Base-by-base conservation (phyloP, 2,113 vertebrate species). In the Phyllopteryx taeniolatus region DNA sequence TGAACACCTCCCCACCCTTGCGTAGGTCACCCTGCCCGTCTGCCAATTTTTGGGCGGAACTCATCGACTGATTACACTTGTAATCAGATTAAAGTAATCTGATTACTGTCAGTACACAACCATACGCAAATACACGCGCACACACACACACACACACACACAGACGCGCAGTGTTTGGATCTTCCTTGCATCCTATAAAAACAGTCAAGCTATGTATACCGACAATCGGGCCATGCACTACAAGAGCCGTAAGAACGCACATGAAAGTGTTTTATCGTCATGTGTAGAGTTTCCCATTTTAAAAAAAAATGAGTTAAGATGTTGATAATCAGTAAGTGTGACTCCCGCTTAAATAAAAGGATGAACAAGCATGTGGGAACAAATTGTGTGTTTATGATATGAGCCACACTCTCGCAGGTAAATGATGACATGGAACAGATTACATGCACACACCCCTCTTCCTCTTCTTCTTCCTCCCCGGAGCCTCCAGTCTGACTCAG, bases 401-500 rank as follows among this genome's bases (percentile, higher is more conserved):
- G 49, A 53, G n/a, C 9, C 11, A 9, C n/a, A 57, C 54, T 57
- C 54, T 9, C 8, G 17, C 71, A 73, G 62, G 62, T 84, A 74
- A 81, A 76, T 49, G 71, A 78, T 81, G 71, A 70, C 68, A 54
- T 76, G 51, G 83, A 71, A 86, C 70, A 77, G 75, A 77, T 83
- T 69, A 75, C 75, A 8, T 15, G 49, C 17, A 20, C 49, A 20
- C 19, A 5, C 13, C 14, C 46, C 46, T 47, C 42, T 8, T 43
- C 42, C 42, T 43, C 46, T 13, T 49, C 15, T 13, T 49, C 47
- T n/a, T 53, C 51, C 64, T 75, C 60, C 77, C 72, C 67, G 84
- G 83, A 86, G 87, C 76, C 84, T 87, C 31, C 63, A 53, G 80
- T 85, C 84, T 85, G 87, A 78, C 74, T 82, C 73, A 75, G 74